Evolutionary conservation across 1,140 invertebrate genomes (phyloP).

Genomic region (Hylaeus anthracinus): DNA sequence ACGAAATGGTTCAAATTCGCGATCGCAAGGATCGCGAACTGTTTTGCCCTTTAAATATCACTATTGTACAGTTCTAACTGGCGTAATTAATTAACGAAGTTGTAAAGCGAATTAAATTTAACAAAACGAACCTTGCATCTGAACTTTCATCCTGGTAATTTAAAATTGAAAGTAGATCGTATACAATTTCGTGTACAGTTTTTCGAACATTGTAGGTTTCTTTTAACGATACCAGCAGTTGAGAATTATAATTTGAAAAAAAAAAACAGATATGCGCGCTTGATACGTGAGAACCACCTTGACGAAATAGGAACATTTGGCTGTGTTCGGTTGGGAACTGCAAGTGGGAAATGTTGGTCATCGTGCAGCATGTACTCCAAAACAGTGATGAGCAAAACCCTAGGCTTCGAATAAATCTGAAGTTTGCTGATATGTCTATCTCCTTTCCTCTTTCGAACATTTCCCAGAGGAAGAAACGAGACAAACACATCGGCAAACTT

Average conservation of each 20-base stretch:
- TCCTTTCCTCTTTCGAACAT: too few species aligned
- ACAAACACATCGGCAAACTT: too few species aligned
- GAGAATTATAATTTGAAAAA: not conserved
- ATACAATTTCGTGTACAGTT: not conserved
- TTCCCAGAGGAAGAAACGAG: too few species aligned
- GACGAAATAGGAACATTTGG: conserved; percentile 18
- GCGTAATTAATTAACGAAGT: not conserved
- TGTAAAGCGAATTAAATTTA: not conserved
- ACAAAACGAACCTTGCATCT: too few species aligned
- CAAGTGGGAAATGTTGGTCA: not conserved
- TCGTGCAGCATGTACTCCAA: not conserved
- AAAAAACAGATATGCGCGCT: not conserved
- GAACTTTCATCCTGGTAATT: not conserved
- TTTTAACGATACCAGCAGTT: not conserved
- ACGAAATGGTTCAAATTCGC: not conserved
- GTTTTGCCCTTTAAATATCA: not conserved
- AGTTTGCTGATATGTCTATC: too few species aligned
- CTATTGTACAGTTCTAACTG: not conserved
- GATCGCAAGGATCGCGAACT: not conserved
- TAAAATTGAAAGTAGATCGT: not conserved
- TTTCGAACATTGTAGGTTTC: not conserved
- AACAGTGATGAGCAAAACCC: too few species aligned
- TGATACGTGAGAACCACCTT: conserved; percentile 4
- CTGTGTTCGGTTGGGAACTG: conserved; percentile 12
- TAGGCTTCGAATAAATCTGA: too few species aligned